Conservation (phyloP, 2,113 vertebrate genomes). For the Coptodon bakossiorum region DNA sequence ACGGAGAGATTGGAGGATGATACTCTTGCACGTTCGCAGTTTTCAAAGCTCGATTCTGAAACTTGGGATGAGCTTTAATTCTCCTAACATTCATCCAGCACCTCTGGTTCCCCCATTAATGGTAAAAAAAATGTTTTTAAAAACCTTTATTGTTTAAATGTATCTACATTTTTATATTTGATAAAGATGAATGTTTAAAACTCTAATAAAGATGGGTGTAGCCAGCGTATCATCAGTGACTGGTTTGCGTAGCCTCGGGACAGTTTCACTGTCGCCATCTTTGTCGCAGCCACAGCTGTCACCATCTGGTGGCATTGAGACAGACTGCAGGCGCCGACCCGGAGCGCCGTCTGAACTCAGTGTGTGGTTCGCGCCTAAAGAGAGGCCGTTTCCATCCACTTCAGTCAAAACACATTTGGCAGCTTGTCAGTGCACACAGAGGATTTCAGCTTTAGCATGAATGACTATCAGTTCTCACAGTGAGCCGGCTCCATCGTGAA, state of each 20-base stretch:
- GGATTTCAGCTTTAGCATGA: not conserved
- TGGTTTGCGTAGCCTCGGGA: not conserved
- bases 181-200: not conserved
- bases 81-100: not conserved
- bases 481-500: not conserved
- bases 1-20: not conserved
- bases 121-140: not conserved
- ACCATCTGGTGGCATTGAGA: not conserved
- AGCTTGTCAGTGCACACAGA: not conserved
- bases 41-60: not conserved
- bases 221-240: rapidly evolving
- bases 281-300: not conserved
- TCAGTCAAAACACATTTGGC: not conserved
- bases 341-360: rapidly evolving
- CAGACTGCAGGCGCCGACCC: rapidly evolving
- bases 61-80: not conserved
- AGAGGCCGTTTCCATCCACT: rapidly evolving
- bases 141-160: not conserved
- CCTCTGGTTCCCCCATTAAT: not conserved
- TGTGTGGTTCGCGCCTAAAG: not conserved
- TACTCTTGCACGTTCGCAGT: not conserved
- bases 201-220: rapidly evolving
- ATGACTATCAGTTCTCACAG: not conserved
- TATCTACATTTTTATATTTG: not conserved
- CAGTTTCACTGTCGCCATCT: not conserved